phyloP scores from a whole-genome alignment of 2,888 invertebrate genomes.

The Meganola albula region DNA sequence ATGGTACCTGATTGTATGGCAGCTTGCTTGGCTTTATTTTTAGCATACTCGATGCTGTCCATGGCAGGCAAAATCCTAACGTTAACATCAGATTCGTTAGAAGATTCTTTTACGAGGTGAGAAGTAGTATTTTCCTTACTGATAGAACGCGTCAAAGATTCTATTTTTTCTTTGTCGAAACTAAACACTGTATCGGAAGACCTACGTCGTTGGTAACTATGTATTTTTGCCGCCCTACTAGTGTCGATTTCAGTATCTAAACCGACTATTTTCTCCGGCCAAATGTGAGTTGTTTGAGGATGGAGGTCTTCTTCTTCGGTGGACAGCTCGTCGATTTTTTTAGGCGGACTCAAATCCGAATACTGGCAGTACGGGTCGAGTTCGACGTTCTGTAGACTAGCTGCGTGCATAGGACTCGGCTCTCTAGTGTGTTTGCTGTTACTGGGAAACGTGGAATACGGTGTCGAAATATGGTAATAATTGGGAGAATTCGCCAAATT shows the following conservation, averaged over 20 bases:
- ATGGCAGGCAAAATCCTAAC: constrained; percentile 70
- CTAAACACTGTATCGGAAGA: constrained; percentile 86
- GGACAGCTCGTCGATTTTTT: constrained; percentile 66
- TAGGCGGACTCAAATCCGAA: constrained; percentile 50
- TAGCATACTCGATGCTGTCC: constrained; percentile 76
- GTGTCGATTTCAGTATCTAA: constrained; percentile 71
- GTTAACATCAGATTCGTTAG: constrained; percentile 72
- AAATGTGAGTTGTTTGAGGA: constrained; percentile 69
- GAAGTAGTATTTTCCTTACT: constrained; percentile 57
- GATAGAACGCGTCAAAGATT: constrained; percentile 80
- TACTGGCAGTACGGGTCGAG: constrained; percentile 78
- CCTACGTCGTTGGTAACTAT: constrained; percentile 78
- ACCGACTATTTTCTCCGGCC: constrained; percentile 75
- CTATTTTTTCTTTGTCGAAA: constrained; percentile 86
- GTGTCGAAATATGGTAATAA: constrained; percentile 77
- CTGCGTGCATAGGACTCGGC: constrained; percentile 80
- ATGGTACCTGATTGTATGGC: constrained; percentile 60
- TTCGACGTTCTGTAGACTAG: constrained; percentile 84
- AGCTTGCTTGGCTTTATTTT: constrained; percentile 66
- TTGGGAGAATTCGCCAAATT: constrained; percentile 67
- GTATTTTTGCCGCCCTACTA: constrained; percentile 63
- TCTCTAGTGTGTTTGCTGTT: constrained; percentile 75
- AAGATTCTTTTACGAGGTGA: constrained; percentile 68
- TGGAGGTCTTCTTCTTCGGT: constrained; percentile 75
- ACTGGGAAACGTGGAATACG: constrained; percentile 80